phyloP scores from a whole-genome alignment of 2,888 invertebrate species.

The Flexamia atlantica region DNA sequence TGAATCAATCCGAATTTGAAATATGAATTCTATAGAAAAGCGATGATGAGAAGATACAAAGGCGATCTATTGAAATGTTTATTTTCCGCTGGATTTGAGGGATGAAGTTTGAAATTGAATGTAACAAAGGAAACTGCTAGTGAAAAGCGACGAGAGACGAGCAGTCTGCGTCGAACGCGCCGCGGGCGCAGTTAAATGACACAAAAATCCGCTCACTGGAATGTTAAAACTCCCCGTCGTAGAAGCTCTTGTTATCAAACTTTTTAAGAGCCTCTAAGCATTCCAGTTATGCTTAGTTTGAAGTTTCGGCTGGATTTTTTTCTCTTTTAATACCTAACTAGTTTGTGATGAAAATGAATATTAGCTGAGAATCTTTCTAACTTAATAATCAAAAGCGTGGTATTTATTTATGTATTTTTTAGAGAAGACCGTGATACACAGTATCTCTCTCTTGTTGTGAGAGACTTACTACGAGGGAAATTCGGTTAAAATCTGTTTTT shows the following conservation, averaged over 20 bases:
- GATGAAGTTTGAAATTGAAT: slow-evolving; percentile 55
- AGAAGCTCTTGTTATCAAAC: background rate
- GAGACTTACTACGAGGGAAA: no score
- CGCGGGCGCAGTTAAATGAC: slow-evolving; percentile 16
- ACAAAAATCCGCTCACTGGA: slow-evolving; percentile 7
- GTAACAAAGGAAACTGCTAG: slow-evolving; percentile 35
- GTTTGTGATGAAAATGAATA: no score
- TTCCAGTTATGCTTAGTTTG: background rate
- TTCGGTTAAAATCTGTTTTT: no score
- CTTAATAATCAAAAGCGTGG: no score
- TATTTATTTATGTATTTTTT: no score
- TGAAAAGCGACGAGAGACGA: background rate
- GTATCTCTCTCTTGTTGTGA: no score
- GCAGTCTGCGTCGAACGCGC: slow-evolving; percentile 8
- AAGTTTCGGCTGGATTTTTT: no score
- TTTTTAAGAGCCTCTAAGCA: background rate
- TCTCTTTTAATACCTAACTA: no score
- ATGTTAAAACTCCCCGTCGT: background rate
- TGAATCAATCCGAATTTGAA: background rate
- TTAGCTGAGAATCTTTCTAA: no score
- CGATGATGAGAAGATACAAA: background rate
- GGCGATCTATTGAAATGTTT: slow-evolving; percentile 43
- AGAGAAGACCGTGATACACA: no score
- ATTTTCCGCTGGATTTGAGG: slow-evolving; percentile 35
- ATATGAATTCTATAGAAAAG: background rate